Evolutionary conservation across 2,113 vertebrate species (phyloP), one percentile per base, ranked within the genome.

Genomic region (Xiphophorus couchianus): DNA sequence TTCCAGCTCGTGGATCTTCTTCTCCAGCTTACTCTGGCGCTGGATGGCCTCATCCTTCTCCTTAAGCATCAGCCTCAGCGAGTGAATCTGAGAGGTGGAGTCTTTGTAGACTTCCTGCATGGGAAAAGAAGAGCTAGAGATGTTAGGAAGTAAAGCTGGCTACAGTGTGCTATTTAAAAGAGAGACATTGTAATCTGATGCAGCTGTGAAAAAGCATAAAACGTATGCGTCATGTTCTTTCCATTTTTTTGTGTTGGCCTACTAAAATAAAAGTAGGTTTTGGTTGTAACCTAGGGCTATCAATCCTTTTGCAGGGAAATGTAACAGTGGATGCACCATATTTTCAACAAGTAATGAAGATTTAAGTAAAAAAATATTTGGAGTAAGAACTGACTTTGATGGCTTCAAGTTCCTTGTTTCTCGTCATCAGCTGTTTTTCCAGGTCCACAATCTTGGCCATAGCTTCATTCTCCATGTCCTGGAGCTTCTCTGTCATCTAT

Each of bases 391-490:
- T 85, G 69, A 98, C 97, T 96, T 95, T 96, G 74, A 96, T 93
- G 70, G 91, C 90, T 76, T 96, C 96, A 27, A 98, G 95, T 15
- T 99, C 97, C 89, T 98, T 98, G 86, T 99, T 97, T 30, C 95
- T 94, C 69, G 97, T 96, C 83, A 98, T 94, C 76, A 98, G 94
- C 84, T 97, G 97, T 89, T 97, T 98, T 91, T 99, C 97, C 90
- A 99, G 93, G 83, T 98, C 98, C 0, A 97, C 97, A 66, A 99
- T 97, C 78, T 97, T 95, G 90, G 96, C 96, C 95, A 99, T 97
- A 72, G 97, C 97, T 89, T 98, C 97, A 0, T 99, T 98, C 93
- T 99, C 98, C 80, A 95, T 93, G 91, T 99, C 98, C 92, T 97
- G 95, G 82, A 99, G 95, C 92, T 97, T 98, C 93, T 99, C 98